Evolutionary conservation across 2,113 vertebrate species (phyloP).

Genomic region (Cacatua alba): DNA sequence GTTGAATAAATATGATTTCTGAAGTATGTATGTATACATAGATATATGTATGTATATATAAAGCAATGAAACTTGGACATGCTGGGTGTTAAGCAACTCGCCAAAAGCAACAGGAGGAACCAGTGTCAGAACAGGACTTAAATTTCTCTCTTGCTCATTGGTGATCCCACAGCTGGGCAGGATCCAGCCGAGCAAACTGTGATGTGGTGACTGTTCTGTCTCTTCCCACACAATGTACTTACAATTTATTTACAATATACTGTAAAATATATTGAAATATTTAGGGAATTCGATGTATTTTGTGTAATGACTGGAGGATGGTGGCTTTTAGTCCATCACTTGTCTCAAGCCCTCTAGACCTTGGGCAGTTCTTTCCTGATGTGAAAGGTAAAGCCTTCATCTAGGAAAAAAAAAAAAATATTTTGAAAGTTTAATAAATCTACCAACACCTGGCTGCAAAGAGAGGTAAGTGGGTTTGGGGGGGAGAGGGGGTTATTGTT

Average conservation of each 20-base stretch:
- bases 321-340: neutral
- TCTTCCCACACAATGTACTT: conserved; percentile 6
- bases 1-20: conserved; percentile 62
- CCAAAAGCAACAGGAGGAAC: conserved; percentile 57
- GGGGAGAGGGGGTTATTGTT: neutral
- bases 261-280: conserved; percentile 44
- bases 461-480: neutral
- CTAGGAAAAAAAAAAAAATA: neutral
- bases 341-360: neutral
- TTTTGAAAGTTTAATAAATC: neutral
- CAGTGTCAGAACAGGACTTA: conserved; percentile 43
- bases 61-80: conserved; percentile 36
- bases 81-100: conserved; percentile 17
- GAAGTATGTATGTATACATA: conserved; percentile 47
- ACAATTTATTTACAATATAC: neutral
- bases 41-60: conserved; percentile 48
- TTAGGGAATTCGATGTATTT: neutral
- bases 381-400: neutral
- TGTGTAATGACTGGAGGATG: neutral
- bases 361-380: neutral
- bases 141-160: conserved; percentile 48
- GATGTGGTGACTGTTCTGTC: conserved; percentile 8
- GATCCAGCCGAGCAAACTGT: conserved; percentile 46
- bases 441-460: neutral
- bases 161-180: conserved; percentile 43